Evolutionary conservation across 2,113 vertebrate species (phyloP), one percentile per base, ranked within the genome.

Genomic region (Sarotherodon lohbergeri): DNA sequence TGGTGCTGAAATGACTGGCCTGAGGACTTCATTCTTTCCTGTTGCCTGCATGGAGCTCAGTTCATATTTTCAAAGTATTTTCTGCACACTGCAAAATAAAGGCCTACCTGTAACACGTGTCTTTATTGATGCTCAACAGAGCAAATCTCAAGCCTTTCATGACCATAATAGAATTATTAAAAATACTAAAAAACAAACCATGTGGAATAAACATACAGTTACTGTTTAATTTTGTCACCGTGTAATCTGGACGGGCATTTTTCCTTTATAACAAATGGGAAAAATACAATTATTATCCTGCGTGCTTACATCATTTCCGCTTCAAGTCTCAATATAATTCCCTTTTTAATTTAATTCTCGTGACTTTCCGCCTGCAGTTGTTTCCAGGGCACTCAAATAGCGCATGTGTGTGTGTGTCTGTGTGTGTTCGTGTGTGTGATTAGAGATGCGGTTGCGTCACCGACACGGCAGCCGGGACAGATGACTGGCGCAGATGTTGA

Each of bases 361-460:
- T 22, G 83, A 82, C 71, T 89, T 86, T 81, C 46, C 7, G 24
- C 6, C 43, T 17, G 24, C 76, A 19, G 36, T n/a, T 76, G 36
- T 71, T 78, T 91, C 63, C 5, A 76, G 82, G 79, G 34, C 79
- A 85, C 57, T 91, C 83, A 88, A 48, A 84, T 32, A 88, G 52
- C 27, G 4, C 39, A 9, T 14, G 46, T 1, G 50, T 2, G 4
- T 16, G 19, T 34, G 39, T 29, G 76, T 54, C 13, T 61, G 76
- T 57, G 61, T 57, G 86, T 82, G 92, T 59, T 46, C 27, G 32
- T 50, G 39, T 27, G 68, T 68, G 79, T 79, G 91, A 88, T 90
- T 84, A 92, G 85, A 85, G 85, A 87, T 79, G 50, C n/a, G 16
- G 82, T 92, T 94, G 90, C 94, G 90, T 95, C 94, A 94, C 81